These are phyloP conservation scores for Teinopalpus imperialis DNA, from an alignment of 2,888 invertebrate genomes.

Conservation along the genomic window DNA sequence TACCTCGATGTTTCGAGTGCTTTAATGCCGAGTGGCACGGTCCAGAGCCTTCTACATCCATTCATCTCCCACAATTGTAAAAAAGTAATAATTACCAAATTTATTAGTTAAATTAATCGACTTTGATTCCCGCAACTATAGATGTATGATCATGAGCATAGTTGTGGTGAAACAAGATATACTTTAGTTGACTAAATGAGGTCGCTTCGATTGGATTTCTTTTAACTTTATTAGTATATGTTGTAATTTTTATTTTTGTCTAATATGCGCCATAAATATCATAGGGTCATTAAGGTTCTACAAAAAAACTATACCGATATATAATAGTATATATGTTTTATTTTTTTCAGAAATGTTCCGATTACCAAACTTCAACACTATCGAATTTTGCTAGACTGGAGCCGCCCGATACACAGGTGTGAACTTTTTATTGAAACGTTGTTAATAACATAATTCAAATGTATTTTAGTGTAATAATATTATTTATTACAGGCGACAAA, in stretches of 20 bases:
- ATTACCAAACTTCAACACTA: conserved; percentile 92
- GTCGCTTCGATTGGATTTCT: neutral
- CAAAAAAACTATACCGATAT: too few species aligned
- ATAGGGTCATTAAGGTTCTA: too few species aligned
- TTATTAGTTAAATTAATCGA: neutral
- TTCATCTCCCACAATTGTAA: too few species aligned
- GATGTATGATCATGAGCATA: conserved; percentile 1
- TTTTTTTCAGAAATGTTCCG: conserved; percentile 94
- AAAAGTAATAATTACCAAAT: too few species aligned
- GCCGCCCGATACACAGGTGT: conserved; percentile 95
- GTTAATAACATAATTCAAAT: neutral
- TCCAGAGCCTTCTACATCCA: too few species aligned
- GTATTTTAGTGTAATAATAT: too few species aligned
- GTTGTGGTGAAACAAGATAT: conserved; percentile 8
- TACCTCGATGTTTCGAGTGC: too few species aligned
- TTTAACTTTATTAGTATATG: neutral
- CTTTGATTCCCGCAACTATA: neutral
- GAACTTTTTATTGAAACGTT: neutral
- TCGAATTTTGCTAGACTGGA: conserved; percentile 96
- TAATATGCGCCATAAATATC: too few species aligned
- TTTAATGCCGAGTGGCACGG: too few species aligned
- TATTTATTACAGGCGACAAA: conserved; percentile 89
- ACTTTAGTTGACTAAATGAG: conserved; percentile 1
- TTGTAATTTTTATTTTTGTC: neutral
- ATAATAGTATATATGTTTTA: too few species aligned